These are phyloP conservation scores for Nyctibius grandis DNA, from an alignment of 2,797 vertebrate genomes.

Conservation along the genomic window DNA sequence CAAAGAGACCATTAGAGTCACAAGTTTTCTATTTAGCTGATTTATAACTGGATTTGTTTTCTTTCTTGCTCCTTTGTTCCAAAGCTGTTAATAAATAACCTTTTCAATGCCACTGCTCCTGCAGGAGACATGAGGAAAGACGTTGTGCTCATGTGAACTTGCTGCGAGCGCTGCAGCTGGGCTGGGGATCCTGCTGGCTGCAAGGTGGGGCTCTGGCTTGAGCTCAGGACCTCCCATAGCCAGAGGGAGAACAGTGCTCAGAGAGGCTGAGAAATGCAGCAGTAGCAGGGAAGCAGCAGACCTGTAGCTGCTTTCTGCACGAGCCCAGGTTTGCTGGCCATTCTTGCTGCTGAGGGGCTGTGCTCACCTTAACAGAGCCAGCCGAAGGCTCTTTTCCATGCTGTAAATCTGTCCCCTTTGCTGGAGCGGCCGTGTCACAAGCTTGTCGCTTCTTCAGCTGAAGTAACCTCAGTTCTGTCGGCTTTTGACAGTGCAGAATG, in stretches of 20 bases:
- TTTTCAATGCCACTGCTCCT: not conserved
- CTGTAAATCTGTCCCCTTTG: not conserved
- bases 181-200: not conserved
- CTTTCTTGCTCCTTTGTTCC: slow-evolving; percentile 2
- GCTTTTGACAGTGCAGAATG: not conserved
- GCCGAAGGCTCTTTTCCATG: not conserved
- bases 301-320: not conserved
- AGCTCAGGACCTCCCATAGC: not conserved
- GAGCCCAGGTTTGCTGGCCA: not conserved
- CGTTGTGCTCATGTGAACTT: not conserved
- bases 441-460: not conserved
- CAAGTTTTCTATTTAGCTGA: slow-evolving; percentile 16
- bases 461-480: not conserved
- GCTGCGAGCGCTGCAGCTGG: not conserved
- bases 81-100: slow-evolving; percentile 34
- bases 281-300: not conserved
- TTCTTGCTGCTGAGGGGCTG: not conserved
- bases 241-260: not conserved
- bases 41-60: slow-evolving; percentile 21
- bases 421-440: not conserved
- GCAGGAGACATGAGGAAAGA: not conserved
- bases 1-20: not conserved
- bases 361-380: not conserved
- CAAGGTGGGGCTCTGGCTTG: not conserved
- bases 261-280: not conserved